A percentile compares a stretch with the other conserved stretches of the same genome.
These are phyloP conservation scores for Emydocephalus ijimae DNA, from an alignment of 2,113 vertebrate species.

Conservation along the genomic window DNA sequence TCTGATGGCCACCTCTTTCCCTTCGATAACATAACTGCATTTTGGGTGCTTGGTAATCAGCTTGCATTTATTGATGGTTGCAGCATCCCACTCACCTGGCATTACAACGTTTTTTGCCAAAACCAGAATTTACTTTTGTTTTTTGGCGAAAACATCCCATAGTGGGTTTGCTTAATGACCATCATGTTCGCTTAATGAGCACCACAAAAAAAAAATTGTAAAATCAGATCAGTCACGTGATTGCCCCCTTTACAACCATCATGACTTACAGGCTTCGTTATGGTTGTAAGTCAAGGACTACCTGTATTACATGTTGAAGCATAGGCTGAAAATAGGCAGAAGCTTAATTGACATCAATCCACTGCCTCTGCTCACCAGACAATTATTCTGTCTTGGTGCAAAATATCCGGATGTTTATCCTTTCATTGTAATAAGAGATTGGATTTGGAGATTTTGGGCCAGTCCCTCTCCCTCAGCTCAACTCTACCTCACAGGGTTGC, in stretches of 20 bases:
- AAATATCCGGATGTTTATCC: conserved; percentile 1
- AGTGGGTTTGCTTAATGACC: neutral
- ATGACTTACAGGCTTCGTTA: neutral
- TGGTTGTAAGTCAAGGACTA: neutral
- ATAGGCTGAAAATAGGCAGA: neutral
- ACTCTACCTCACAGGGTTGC: neutral
- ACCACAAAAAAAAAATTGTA: neutral
- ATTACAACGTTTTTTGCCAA: no score
- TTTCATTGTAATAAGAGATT: neutral
- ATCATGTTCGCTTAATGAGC: neutral
- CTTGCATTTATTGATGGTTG: neutral
- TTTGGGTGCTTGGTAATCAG: neutral
- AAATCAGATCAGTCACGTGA: neutral
- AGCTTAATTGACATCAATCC: neutral
- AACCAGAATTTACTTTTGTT: neutral
- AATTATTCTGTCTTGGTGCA: neutral
- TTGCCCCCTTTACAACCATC: neutral
- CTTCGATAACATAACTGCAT: no score
- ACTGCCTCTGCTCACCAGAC: neutral
- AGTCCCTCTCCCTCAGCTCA: neutral
- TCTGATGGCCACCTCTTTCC: no score
- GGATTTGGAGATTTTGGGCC: neutral
- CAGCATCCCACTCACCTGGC: neutral
- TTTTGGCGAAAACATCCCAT: neutral
- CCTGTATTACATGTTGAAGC: neutral